phyloP scores from a whole-genome alignment of 2,113 vertebrate species.

The Montifringilla adamsi region DNA sequence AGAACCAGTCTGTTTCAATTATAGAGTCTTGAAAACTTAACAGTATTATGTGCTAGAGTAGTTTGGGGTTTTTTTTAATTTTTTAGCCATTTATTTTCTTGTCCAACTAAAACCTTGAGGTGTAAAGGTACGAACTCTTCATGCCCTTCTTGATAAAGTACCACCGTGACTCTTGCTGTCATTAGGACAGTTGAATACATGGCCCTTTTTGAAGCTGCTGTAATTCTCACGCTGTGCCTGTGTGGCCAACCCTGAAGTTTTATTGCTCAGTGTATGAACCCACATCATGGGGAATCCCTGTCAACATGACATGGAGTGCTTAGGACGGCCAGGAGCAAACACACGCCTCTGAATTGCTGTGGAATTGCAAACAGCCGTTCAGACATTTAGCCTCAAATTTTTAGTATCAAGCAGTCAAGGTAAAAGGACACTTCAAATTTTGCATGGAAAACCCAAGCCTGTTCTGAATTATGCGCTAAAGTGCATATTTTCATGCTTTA shows the following conservation, averaged over 20 bases:
- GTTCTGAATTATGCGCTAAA: not conserved
- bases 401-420: not conserved
- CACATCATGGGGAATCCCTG: rapidly evolving
- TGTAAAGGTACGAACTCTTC: not conserved
- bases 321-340: rapidly evolving
- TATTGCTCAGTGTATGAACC: not conserved
- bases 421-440: not conserved
- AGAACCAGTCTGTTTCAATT: not conserved
- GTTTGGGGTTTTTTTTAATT: not conserved
- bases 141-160: not conserved
- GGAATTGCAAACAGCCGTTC: not conserved
- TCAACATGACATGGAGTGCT: not conserved
- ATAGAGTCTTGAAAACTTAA: not conserved
- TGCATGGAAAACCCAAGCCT: not conserved
- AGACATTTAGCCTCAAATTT: not conserved
- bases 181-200: not conserved
- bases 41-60: not conserved
- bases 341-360: not conserved
- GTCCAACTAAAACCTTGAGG: not conserved
- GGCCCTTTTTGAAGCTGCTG: not conserved
- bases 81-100: not conserved
- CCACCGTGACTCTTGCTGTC: not conserved
- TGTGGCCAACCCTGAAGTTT: not conserved
- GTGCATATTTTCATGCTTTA: not conserved
- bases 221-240: not conserved